Evolutionary conservation across 1,140 invertebrate species (phyloP), one percentile per base, ranked within the genome.

Genomic region (Augochlora pura): DNA sequence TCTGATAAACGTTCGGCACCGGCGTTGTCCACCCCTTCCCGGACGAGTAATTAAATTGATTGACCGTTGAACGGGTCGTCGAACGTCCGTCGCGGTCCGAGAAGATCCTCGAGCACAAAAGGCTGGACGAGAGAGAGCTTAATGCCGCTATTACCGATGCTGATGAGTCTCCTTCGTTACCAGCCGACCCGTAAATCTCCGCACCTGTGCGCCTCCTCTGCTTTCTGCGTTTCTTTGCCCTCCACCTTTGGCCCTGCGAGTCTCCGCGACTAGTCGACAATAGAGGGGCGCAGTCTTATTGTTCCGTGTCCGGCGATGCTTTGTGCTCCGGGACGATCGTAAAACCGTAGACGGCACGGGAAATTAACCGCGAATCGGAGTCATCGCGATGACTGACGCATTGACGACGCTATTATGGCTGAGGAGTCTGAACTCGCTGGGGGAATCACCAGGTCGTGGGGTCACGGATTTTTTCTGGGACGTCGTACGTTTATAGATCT

Each of bases 11-110:
- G 57, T 77, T 74, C 83, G 64, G 27, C 62, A 57, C 65, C 32
- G 77, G 63, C 18, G 71, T n/a, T 70, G 75, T 85, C 57, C 66
- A 39, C 12, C 62, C 63, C 12, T 46, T 68, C 67, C n/a, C 67
- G 60, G 74, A 64, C 85, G 75, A 82, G 86, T 87, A 87, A 87
- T 87, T 87, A 87, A 87, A 87, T 84, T 82, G 86, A 87, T 87
- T 80, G 82, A 84, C 71, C 57, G 80, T 69, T 66, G 42, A 42
- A n/a, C 68, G 68, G 46, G 74, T 77, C 54, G 70, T 14, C 25
- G 27, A n/a, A 70, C 27, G 64, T 60, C 60, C 42, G 25, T n/a
- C n/a, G 21, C 46, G 4, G 32, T 1, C 32, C 38, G n/a, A 14
- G 42, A 54, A 21, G 16, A 21, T 54, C 10, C 54, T 18, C 16